Base-by-base conservation (phyloP, 2,888 invertebrate genomes). In the Hypselothyrea guttata region DNA sequence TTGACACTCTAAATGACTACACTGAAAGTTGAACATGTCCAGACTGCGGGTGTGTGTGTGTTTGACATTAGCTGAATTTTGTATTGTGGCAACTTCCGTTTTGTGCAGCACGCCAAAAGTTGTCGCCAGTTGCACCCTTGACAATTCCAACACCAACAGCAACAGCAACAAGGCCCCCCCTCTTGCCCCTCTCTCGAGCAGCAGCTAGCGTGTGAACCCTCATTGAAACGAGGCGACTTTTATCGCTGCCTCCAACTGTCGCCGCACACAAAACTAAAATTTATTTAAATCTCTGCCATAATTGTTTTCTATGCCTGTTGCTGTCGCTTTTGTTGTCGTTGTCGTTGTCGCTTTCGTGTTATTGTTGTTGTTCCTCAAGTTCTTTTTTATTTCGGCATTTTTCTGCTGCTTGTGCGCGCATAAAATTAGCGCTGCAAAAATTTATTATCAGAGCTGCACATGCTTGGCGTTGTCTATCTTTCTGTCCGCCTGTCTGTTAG, bases 201-300 rank as follows among this genome's bases (percentile, higher is more conserved):
- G 51, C 2, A n/a, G 11, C 51, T 60, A 65, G 75, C 79, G 78
- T 79, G 78, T 79, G 82, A 82, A 82, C 75, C 67, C 53, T 64
- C 61, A 61, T 54, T 70, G 63, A 57, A 64, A 57, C 64, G 59
- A 49, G 57, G 38, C 59, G 52, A 61, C 66, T 54, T 54, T 51
- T 51, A 61, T 51, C 47, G 55, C 67, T 41, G 60, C 45, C 58
- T 48, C 22, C 22, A 22, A 22, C 27, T 57, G 47, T 49, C 34
- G n/a, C 33, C 34, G 41, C 62, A 38, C n/a, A n/a, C n/a, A n/a
- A n/a, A 72, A 64, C 72, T 68, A 48, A 58, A 78, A 82, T 78
- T 78, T 82, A 78, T 78, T 82, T 75, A 82, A 78, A 78, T 78
- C 78, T 70, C 54, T 60, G 70, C 78, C 75, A 78, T 78, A 78